phyloP scores from a whole-genome alignment of 2,113 vertebrate genomes.

The Microtus oregoni region DNA sequence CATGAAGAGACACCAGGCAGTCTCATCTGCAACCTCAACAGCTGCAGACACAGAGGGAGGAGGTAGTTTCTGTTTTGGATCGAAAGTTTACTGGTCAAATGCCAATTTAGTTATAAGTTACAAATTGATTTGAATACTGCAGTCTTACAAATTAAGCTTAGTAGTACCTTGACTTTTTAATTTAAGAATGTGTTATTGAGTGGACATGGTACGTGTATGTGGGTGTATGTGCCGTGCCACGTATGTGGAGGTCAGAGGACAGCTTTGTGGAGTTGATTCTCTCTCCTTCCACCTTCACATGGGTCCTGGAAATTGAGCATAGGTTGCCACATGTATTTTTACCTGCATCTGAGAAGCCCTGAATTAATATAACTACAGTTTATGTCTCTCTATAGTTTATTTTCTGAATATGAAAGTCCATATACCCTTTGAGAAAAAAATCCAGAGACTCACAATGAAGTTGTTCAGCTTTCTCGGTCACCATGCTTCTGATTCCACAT shows the following conservation, averaged over 20 bases:
- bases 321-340: background rate
- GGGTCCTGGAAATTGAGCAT: background rate
- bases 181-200: no score
- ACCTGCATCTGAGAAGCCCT: background rate
- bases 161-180: background rate
- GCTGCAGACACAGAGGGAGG: conserved; percentile 88
- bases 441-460: background rate
- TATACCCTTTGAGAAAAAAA: background rate
- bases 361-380: background rate
- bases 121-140: background rate
- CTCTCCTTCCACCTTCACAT: background rate
- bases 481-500: accelerated
- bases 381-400: background rate
- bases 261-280: background rate
- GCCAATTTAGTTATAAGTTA: no score
- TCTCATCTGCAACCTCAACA: conserved; percentile 76
- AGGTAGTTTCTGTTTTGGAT: conserved; percentile 80
- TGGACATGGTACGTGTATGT: background rate
- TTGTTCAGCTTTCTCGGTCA: accelerated
- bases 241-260: background rate
- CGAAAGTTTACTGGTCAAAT: background rate
- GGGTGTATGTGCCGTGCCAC: background rate
- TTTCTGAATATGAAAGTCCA: background rate
- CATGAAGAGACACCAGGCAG: conserved; percentile 94
- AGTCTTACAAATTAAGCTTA: background rate